phyloP scores from a whole-genome alignment of 1,140 invertebrate species.

The Cydia amplana region DNA sequence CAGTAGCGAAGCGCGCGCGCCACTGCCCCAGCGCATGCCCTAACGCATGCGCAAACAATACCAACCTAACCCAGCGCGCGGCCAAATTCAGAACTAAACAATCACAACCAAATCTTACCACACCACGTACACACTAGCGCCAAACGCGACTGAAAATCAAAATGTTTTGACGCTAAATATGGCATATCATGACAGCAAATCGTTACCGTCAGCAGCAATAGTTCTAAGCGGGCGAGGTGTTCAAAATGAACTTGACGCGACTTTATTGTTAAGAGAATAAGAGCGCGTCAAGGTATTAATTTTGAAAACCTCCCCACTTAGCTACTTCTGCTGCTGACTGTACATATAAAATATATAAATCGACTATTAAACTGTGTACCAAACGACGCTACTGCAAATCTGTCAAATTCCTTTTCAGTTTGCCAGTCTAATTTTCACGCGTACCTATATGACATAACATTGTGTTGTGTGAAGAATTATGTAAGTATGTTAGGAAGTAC shows the following conservation, averaged over 20 bases:
- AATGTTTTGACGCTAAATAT: constrained; percentile 1
- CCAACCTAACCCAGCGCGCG: neutral
- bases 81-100: constrained; percentile 9
- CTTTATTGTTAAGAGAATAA: no score
- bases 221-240: no score
- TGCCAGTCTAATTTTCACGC: no score
- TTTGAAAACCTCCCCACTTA: no score
- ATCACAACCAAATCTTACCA: neutral
- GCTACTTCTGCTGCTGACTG: no score
- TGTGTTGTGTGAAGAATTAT: no score
- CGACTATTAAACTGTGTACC: neutral
- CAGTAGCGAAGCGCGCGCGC: constrained; percentile 25
- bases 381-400: neutral
- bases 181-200: constrained; percentile 4
- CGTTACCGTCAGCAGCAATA: no score
- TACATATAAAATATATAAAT: neutral
- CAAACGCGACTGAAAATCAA: neutral
- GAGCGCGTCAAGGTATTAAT: no score
- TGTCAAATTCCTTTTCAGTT: neutral
- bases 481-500: no score
- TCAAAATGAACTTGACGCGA: no score
- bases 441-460: no score
- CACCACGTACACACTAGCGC: constrained; percentile 4
- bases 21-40: neutral
- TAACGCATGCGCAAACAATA: neutral